Evolutionary conservation across 2,888 invertebrate genomes (phyloP).

Genomic region (Platerodrilus igneus): DNA sequence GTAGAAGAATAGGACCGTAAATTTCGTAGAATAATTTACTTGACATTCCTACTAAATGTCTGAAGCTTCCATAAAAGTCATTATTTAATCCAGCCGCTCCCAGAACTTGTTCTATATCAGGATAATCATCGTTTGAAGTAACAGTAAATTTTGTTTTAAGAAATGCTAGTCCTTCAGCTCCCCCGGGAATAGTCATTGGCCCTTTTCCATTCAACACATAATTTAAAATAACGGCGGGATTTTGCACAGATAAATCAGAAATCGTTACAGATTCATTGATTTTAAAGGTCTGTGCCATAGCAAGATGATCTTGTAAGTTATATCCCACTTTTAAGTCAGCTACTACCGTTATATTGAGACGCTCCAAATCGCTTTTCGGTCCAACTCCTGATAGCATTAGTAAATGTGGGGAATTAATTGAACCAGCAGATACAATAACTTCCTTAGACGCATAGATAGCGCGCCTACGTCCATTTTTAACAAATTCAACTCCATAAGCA

Average conservation of each 20-base stretch:
- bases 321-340: constrained; percentile 71
- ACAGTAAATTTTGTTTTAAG: constrained; percentile 60
- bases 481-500: constrained; percentile 66
- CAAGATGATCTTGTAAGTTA: constrained; percentile 78
- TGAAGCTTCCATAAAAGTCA: constrained; percentile 63
- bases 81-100: constrained; percentile 73
- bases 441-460: constrained; percentile 62
- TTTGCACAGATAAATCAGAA: constrained; percentile 54
- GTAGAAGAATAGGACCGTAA: constrained; percentile 51
- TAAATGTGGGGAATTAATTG: constrained; percentile 80
- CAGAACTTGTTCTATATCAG: constrained; percentile 77
- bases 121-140: constrained; percentile 51
- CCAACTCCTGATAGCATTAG: constrained; percentile 83
- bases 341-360: constrained; percentile 58
- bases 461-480: constrained; percentile 55
- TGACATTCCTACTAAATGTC: constrained; percentile 61
- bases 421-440: constrained; percentile 74
- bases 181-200: constrained; percentile 71
- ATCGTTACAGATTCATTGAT: constrained; percentile 66
- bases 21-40: constrained; percentile 57
- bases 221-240: constrained; percentile 56
- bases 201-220: constrained; percentile 62
- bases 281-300: constrained; percentile 67
- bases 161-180: constrained; percentile 73
- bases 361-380: constrained; percentile 57